These are phyloP conservation scores for Rhogogaster chlorosoma DNA, from an alignment of 2,888 invertebrate species.

Conservation along the genomic window DNA sequence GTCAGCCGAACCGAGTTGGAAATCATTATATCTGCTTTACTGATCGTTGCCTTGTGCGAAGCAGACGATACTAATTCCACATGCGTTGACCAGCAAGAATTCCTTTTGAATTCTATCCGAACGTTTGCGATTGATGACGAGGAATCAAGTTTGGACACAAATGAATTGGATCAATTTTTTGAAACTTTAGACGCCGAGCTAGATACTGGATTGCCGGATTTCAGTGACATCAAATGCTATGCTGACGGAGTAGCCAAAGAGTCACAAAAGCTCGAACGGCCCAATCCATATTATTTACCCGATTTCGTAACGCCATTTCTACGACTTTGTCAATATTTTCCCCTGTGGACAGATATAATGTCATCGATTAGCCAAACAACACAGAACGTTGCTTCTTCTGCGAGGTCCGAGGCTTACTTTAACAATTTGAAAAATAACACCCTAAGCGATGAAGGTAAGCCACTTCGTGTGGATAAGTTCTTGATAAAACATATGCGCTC, in stretches of 20 bases:
- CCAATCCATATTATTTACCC: constrained; percentile 50
- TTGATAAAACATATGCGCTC: constrained; percentile 47
- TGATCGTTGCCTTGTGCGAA: neutral
- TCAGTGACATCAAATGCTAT: neutral
- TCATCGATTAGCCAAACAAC: neutral
- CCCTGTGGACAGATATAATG: neutral
- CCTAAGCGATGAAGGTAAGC: neutral
- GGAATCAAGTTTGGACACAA: neutral
- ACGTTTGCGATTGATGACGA: too few species aligned
- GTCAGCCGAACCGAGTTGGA: neutral
- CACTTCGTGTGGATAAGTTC: constrained; percentile 41
- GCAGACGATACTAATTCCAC: neutral
- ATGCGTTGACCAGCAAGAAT: too few species aligned
- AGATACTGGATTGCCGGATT: neutral
- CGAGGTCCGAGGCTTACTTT: constrained; percentile 44
- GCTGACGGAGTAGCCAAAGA: neutral
- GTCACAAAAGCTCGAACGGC: neutral
- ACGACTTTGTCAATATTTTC: neutral
- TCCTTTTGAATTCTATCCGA: too few species aligned
- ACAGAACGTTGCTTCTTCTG: neutral
- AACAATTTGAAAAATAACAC: constrained; percentile 31
- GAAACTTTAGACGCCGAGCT: constrained; percentile 9
- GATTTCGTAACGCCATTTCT: neutral
- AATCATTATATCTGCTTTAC: neutral
- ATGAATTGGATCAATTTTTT: neutral